Conservation (phyloP, 2,113 vertebrate genomes). For the Pelecanus crispus region DNA sequence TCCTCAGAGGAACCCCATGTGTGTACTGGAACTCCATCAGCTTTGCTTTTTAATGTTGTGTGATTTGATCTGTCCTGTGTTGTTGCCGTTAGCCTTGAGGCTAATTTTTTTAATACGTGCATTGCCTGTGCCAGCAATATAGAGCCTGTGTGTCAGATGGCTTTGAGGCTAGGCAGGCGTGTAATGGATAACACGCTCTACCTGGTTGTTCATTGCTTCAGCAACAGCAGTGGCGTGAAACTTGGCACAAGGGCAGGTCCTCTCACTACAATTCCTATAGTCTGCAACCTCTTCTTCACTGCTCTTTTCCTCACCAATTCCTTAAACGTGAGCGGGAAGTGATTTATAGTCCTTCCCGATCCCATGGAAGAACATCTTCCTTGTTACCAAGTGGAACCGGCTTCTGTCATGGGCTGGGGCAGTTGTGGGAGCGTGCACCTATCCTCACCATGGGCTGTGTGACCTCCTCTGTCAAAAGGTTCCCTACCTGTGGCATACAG, state of each 20-base stretch:
- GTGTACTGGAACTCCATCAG: background rate
- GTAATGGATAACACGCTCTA: fast-evolving
- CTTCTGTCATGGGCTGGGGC: background rate
- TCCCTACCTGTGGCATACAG: background rate
- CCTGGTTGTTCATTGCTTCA: background rate
- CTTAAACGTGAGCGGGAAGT: background rate
- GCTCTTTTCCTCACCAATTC: background rate
- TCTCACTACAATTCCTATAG: fast-evolving
- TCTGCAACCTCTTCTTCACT: background rate
- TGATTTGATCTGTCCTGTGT: slow-evolving; percentile 5
- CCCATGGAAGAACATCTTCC: background rate
- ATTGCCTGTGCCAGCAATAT: background rate
- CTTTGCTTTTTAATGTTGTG: background rate
- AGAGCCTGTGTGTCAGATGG: background rate
- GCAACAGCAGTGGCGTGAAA: background rate
- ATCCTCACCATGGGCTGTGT: fast-evolving
- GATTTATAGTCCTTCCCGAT: background rate
- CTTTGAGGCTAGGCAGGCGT: background rate
- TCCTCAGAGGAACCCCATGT: background rate
- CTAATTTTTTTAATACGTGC: background rate
- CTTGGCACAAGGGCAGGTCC: background rate
- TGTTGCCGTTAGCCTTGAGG: background rate
- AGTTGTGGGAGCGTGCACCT: background rate
- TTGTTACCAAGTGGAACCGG: background rate
- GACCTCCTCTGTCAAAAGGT: background rate